phyloP scores from a whole-genome alignment of 2,797 vertebrate species.

The Antrozous pallidus region DNA sequence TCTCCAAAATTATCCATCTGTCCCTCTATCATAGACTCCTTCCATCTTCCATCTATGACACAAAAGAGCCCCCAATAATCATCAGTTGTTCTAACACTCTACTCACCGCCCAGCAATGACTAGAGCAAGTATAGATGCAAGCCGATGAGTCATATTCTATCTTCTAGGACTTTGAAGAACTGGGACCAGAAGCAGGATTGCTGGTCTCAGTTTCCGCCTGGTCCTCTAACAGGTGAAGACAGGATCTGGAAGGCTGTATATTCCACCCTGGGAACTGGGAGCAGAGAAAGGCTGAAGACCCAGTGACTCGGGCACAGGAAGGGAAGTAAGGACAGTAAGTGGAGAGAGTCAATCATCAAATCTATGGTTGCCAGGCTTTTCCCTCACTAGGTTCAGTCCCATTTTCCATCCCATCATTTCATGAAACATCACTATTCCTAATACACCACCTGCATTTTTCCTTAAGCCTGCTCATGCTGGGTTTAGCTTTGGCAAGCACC shows the following conservation, averaged over 20 bases:
- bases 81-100: not conserved
- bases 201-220: not conserved
- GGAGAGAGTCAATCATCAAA: not conserved
- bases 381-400: not conserved
- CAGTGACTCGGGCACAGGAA: not conserved
- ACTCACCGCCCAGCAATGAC: not conserved
- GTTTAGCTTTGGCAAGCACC: not conserved
- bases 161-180: not conserved
- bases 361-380: not conserved
- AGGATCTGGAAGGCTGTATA: not conserved
- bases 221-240: not conserved
- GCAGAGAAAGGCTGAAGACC: not conserved
- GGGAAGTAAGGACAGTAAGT: not conserved
- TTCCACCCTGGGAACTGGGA: not conserved
- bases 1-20: not conserved
- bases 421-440: not conserved
- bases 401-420: not conserved
- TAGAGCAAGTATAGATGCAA: not conserved
- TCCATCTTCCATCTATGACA: not conserved
- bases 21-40: not conserved
- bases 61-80: not conserved
- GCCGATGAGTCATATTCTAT: not conserved
- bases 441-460: not conserved
- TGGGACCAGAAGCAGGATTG: not conserved
- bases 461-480: constrained; percentile 12